Conservation (phyloP, 2,888 invertebrate species). For the Sarcophaga variegata region DNA sequence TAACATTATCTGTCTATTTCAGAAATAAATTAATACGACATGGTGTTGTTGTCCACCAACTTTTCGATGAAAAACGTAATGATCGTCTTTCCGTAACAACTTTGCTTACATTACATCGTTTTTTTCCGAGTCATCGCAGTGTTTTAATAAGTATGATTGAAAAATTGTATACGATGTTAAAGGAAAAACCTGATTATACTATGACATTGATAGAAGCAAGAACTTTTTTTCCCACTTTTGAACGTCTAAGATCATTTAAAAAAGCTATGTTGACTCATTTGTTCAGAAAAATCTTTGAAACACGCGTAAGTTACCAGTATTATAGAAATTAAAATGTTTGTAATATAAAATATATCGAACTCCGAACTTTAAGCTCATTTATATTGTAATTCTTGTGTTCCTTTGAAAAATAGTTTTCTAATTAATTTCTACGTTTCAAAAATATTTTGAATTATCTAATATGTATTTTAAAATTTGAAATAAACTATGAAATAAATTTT, state of each 20-base stretch:
- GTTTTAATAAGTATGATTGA: slow-evolving; percentile 81
- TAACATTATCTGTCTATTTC: slow-evolving; percentile 22
- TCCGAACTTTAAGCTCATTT: no score
- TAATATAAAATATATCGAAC: no score
- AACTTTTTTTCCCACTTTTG: slow-evolving; percentile 74
- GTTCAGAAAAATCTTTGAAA: slow-evolving; percentile 83
- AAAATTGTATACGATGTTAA: slow-evolving; percentile 76
- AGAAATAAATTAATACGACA: slow-evolving; percentile 85
- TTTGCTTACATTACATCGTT: slow-evolving; percentile 85
- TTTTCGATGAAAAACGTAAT: slow-evolving; percentile 83
- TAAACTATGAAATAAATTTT: no score
- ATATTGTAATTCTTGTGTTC: no score
- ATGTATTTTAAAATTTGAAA: no score
- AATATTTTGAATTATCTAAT: no score
- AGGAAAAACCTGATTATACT: slow-evolving; percentile 83
- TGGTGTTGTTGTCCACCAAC: slow-evolving; percentile 85
- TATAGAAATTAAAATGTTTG: no score
- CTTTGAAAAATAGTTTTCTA: no score
- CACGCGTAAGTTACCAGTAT: slow-evolving; percentile 80
- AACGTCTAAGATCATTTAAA: slow-evolving; percentile 72
- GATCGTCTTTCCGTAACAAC: slow-evolving; percentile 82
- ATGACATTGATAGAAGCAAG: slow-evolving; percentile 83
- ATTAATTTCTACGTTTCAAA: no score
- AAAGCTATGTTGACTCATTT: slow-evolving; percentile 79
- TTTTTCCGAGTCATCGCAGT: slow-evolving; percentile 84